Evolutionary conservation across 2,113 vertebrate genomes (phyloP).

Genomic region (Salvelinus alpinus): DNA sequence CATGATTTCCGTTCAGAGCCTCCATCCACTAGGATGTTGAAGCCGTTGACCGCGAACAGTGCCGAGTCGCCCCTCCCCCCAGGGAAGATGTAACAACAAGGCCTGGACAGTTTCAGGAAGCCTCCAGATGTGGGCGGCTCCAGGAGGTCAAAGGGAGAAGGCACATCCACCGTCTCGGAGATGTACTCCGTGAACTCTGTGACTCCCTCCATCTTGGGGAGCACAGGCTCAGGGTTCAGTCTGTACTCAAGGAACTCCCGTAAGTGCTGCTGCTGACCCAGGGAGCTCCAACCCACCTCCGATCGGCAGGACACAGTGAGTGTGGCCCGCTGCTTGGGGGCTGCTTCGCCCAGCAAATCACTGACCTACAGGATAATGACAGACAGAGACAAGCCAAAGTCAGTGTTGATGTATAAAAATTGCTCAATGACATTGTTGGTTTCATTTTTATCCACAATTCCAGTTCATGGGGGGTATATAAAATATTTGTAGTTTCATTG

Average conservation of each 20-base stretch:
- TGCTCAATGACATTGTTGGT: not conserved
- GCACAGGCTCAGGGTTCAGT: slow-evolving; percentile 81
- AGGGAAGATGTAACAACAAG: slow-evolving; percentile 98
- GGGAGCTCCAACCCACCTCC: slow-evolving; percentile 90
- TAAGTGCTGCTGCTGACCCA: slow-evolving; percentile 75
- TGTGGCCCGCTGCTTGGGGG: slow-evolving; percentile 82
- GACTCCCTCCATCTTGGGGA: slow-evolving; percentile 88
- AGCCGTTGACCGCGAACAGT: slow-evolving; percentile 96
- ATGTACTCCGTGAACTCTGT: slow-evolving; percentile 89
- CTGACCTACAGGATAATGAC: slow-evolving; percentile 77
- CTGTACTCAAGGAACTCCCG: slow-evolving; percentile 79
- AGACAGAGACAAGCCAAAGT: slow-evolving; percentile 21
- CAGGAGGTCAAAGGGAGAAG: slow-evolving; percentile 92
- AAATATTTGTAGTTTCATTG: too few relatives aligned
- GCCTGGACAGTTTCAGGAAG: slow-evolving; percentile 96
- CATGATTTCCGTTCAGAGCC: slow-evolving; percentile 95
- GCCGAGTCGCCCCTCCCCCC: slow-evolving; percentile 97
- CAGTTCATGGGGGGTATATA: not conserved
- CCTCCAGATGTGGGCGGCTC: slow-evolving; percentile 96
- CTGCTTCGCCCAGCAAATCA: slow-evolving; percentile 80
- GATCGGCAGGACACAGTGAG: slow-evolving; percentile 89
- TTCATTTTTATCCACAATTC: not conserved
- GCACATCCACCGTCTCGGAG: slow-evolving; percentile 89
- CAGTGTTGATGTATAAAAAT: slow-evolving; percentile 7
- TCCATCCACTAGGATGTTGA: slow-evolving; percentile 96